Conservation (phyloP, 2,797 vertebrate genomes). For the Enteromius fasciolatus region DNA sequence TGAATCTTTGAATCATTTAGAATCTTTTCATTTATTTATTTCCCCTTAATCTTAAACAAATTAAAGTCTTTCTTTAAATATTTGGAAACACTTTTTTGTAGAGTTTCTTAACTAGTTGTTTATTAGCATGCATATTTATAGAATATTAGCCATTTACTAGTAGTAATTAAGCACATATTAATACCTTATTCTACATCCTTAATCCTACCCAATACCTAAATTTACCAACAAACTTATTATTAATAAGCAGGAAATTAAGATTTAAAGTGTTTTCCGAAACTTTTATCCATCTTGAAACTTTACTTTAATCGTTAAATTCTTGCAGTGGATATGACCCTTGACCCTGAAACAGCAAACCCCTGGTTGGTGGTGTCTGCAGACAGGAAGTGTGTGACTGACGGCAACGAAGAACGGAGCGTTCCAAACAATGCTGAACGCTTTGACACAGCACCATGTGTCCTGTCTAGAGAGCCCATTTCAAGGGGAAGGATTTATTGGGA, state of each 20-base stretch:
- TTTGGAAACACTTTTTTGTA: background rate
- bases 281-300: background rate
- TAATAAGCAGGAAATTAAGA: too few species aligned
- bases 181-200: too few species aligned
- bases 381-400: conserved; percentile 70
- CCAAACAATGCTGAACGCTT: conserved; percentile 72
- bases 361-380: conserved; percentile 79
- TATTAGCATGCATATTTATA: too few species aligned
- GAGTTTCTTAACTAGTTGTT: too few species aligned
- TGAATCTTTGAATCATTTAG: background rate
- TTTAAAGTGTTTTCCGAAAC: too few species aligned
- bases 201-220: too few species aligned
- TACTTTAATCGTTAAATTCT: background rate
- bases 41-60: background rate
- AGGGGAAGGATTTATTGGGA: conserved; percentile 81
- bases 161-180: too few species aligned
- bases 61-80: background rate
- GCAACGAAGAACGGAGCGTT: conserved; percentile 65
- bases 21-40: background rate
- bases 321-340: conserved; percentile 76
- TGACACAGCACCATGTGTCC: conserved; percentile 76
- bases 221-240: too few species aligned
- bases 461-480: conserved; percentile 73
- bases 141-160: too few species aligned
- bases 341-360: conserved; percentile 78